These are phyloP conservation scores for Hexactinellida sp. DNA, from an alignment of 37 sponge, comb jelly and placozoan species.

Conservation along the genomic window DNA sequence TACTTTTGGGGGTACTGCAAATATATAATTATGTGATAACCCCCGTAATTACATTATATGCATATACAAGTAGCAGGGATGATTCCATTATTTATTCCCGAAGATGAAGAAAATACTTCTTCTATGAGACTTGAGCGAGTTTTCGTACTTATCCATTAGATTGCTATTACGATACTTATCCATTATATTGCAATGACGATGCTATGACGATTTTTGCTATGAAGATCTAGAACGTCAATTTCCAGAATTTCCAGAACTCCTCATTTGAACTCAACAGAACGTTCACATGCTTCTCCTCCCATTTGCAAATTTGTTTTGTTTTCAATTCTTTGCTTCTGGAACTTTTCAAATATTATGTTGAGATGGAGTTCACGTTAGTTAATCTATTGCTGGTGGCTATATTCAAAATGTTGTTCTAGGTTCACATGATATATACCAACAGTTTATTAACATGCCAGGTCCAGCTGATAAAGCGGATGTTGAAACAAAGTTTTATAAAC, in stretches of 20 bases:
- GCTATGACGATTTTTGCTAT: no score
- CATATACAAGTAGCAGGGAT: background rate
- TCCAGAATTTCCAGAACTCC: background rate
- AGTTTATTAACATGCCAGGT: background rate
- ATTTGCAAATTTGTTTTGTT: background rate
- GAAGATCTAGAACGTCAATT: background rate
- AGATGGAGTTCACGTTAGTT: background rate
- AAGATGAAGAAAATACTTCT: background rate
- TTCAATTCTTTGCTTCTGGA: background rate
- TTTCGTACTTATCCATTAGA: background rate
- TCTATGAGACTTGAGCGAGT: background rate
- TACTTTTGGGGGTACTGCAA: no score
- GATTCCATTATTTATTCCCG: background rate
- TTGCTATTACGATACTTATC: background rate
- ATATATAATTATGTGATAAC: no score
- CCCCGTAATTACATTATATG: no score
- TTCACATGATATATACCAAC: background rate
- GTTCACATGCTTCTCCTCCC: background rate
- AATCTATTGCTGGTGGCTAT: background rate
- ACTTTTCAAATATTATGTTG: background rate
- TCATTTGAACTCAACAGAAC: background rate
- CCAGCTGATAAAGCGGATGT: background rate
- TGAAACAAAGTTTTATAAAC: background rate
- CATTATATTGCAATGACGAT: no score
- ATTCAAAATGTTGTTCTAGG: background rate